These are phyloP conservation scores for Sebastiscus tertius DNA, from an alignment of 2,797 vertebrate species.

Conservation along the genomic window DNA sequence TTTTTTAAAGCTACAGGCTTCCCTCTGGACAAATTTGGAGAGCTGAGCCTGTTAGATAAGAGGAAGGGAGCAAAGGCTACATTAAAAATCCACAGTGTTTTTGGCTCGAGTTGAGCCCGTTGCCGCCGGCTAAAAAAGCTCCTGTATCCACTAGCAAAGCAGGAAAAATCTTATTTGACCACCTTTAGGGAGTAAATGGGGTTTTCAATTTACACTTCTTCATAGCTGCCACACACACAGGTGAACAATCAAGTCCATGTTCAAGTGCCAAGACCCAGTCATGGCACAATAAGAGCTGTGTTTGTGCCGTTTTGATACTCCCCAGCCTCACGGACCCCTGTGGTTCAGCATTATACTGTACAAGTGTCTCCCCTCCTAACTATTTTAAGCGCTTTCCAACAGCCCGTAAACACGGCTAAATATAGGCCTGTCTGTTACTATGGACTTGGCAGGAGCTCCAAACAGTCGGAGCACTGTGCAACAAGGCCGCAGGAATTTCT, in stretches of 20 bases:
- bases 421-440: slow-evolving; percentile 79
- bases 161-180: slow-evolving; percentile 33
- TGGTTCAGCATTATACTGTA: slow-evolving; percentile 39
- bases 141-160: slow-evolving; percentile 12
- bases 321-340: slow-evolving; percentile 44
- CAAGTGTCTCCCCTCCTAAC: slow-evolving; percentile 63
- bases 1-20: slow-evolving; percentile 22
- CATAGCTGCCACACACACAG: slow-evolving; percentile 16
- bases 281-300: slow-evolving; percentile 40
- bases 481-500: slow-evolving; percentile 77
- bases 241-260: slow-evolving; percentile 29
- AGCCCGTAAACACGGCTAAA: slow-evolving; percentile 74
- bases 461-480: slow-evolving; percentile 80
- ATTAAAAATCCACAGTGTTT: slow-evolving; percentile 24
- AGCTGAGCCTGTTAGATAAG: slow-evolving; percentile 41
- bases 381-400: slow-evolving; percentile 77
- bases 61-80: slow-evolving; percentile 14
- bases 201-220: slow-evolving; percentile 30
- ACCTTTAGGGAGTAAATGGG: slow-evolving; percentile 2
- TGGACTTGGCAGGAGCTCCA: slow-evolving; percentile 61
- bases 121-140: slow-evolving; percentile 29
- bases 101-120: slow-evolving; percentile 23
- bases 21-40: slow-evolving; percentile 28
- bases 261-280: slow-evolving; percentile 26
- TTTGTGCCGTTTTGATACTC: slow-evolving; percentile 36